phyloP scores from a whole-genome alignment of 2,797 vertebrate genomes.

The Lemur catta region DNA sequence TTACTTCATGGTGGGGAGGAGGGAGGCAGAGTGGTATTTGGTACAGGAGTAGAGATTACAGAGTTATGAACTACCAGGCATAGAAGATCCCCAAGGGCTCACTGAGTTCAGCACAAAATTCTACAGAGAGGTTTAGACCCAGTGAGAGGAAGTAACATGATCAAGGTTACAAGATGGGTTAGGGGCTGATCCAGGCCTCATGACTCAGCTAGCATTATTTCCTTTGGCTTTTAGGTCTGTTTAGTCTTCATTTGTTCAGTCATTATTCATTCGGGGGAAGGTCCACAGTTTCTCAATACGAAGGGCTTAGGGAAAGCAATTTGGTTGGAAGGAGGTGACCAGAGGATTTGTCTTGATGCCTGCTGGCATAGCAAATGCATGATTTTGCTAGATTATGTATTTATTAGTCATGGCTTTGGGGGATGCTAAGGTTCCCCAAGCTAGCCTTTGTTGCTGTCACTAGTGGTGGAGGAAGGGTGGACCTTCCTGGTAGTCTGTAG shows the following conservation, averaged over 20 bases:
- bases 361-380: slow-evolving; percentile 26
- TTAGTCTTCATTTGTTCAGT: slow-evolving; percentile 51
- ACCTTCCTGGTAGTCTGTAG: not conserved
- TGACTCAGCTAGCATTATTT: slow-evolving; percentile 18
- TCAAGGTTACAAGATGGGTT: not conserved
- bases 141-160: not conserved
- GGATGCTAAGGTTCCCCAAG: slow-evolving; percentile 41
- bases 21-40: not conserved
- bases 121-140: not conserved
- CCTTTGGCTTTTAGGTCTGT: slow-evolving; percentile 12
- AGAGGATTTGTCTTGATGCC: slow-evolving; percentile 31
- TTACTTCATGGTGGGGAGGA: not conserved
- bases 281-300: slow-evolving; percentile 53
- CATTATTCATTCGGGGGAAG: slow-evolving; percentile 30
- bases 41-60: slow-evolving; percentile 2
- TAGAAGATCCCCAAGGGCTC: not conserved
- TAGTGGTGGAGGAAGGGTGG: not conserved
- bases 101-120: not conserved
- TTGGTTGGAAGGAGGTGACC: slow-evolving; percentile 52
- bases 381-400: slow-evolving; percentile 57
- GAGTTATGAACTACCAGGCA: slow-evolving; percentile 15
- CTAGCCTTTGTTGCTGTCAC: slow-evolving; percentile 29
- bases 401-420: slow-evolving; percentile 51
- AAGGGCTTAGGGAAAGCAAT: slow-evolving; percentile 51
- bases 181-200: not conserved